phyloP scores from a whole-genome alignment of 92 coral and sea anemone genomes.

The Montipora capitata region DNA sequence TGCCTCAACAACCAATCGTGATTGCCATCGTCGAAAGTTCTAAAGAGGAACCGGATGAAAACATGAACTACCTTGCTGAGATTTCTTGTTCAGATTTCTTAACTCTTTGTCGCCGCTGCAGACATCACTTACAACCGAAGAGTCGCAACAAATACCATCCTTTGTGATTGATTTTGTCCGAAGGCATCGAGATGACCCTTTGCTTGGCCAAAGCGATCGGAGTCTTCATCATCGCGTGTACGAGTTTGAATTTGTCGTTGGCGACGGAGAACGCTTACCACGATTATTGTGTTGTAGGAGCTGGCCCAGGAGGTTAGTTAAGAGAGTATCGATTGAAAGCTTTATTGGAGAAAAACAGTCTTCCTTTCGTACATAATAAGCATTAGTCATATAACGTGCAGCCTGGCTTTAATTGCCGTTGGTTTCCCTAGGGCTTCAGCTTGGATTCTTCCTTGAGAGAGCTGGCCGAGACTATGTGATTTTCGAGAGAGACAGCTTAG shows the following conservation, averaged over 20 bases:
- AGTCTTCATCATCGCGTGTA: not conserved
- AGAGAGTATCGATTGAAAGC: not conserved
- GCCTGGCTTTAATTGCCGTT: not conserved
- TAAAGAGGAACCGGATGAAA: not conserved
- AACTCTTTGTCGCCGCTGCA: not conserved
- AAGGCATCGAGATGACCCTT: not conserved
- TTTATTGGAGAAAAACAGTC: not conserved
- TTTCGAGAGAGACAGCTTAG: slow-evolving; percentile 79
- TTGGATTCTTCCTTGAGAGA: slow-evolving; percentile 88
- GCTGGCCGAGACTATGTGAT: slow-evolving; percentile 90
- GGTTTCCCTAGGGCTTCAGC: slow-evolving; percentile 85
- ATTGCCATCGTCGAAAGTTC: not conserved
- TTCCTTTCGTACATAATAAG: no score
- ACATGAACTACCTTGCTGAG: not conserved
- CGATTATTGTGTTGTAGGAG: slow-evolving; percentile 94
- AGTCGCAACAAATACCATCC: not conserved
- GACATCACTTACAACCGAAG: not conserved
- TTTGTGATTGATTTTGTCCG: not conserved
- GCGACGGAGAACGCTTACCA: slow-evolving; percentile 19
- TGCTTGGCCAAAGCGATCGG: not conserved
- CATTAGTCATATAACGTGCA: no score
- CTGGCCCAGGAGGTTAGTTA: slow-evolving; percentile 88
- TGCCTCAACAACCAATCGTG: slow-evolving; percentile 26
- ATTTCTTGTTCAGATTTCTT: slow-evolving; percentile 4
- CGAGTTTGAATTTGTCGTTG: not conserved